A percentile compares a stretch with the other conserved stretches of the same genome.
Conservation (phyloP, 2,888 invertebrate species). For the Catocala sponsa region DNA sequence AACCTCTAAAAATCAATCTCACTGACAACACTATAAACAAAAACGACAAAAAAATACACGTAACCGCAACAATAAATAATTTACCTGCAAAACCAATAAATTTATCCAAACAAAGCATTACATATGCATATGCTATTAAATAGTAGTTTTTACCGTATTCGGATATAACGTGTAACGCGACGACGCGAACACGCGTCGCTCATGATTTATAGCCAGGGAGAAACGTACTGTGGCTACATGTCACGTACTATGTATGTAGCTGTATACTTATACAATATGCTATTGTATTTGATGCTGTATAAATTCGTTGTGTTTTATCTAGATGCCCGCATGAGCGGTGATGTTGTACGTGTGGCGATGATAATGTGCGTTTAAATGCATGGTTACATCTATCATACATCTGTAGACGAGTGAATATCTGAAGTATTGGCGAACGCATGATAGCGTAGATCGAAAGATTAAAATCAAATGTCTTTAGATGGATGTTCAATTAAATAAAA, state of each 20-base stretch:
- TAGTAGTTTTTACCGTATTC: constrained; percentile 37
- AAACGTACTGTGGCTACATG: constrained; percentile 6
- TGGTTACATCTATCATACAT: no score
- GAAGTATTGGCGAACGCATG: no score
- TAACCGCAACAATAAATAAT: constrained; percentile 4
- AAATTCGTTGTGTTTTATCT: constrained; percentile 7
- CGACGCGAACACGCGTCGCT: constrained; percentile 42
- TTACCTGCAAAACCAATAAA: constrained; percentile 10
- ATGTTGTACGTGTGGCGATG: not conserved
- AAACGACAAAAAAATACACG: no score
- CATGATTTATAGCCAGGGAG: constrained; percentile 42
- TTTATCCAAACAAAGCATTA: constrained; percentile 18
- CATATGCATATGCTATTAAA: constrained; percentile 30
- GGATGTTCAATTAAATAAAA: no score
- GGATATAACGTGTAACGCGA: constrained; percentile 43
- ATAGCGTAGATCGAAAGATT: no score
- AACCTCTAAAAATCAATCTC: no score
- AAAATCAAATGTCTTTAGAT: no score
- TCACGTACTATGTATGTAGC: not conserved
- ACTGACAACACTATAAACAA: no score
- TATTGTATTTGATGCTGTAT: constrained; percentile 6
- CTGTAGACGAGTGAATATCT: no score
- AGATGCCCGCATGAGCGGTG: constrained; percentile 7
- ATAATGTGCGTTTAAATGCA: not conserved
- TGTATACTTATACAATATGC: not conserved